Evolutionary conservation across 2,113 vertebrate species (phyloP).

Genomic region (Malurus melanocephalus): DNA sequence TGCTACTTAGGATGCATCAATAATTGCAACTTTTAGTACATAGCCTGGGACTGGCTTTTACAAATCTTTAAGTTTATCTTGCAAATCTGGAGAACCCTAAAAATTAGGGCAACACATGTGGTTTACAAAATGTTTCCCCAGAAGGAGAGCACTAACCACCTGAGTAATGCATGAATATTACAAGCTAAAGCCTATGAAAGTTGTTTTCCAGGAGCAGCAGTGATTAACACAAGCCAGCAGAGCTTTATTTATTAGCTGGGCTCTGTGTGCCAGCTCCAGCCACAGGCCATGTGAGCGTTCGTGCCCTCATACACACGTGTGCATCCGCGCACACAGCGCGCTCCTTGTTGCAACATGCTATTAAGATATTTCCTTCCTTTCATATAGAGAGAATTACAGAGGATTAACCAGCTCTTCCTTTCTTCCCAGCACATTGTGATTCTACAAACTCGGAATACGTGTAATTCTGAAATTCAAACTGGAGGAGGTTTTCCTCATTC

Average conservation of each 20-base stretch:
- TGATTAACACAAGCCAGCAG: constrained; percentile 46
- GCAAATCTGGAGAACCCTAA: neutral
- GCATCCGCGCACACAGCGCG: neutral
- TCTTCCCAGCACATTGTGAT: neutral
- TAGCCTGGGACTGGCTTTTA: neutral
- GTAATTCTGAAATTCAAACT: constrained; percentile 16
- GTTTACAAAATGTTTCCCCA: constrained; percentile 16
- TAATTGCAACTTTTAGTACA: neutral
- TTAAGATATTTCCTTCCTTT: neutral
- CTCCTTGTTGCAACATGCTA: neutral
- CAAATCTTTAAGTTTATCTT: neutral
- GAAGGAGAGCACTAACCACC: neutral
- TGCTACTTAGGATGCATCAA: neutral
- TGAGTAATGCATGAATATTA: constrained; percentile 22
- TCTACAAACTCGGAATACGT: neutral
- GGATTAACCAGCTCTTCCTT: neutral
- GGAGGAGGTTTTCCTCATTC: neutral
- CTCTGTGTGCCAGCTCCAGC: constrained; percentile 35
- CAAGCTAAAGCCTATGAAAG: constrained; percentile 8
- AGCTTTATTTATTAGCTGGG: neutral
- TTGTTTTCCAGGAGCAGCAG: constrained; percentile 31
- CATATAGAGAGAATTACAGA: neutral
- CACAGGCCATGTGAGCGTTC: neutral
- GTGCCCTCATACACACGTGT: neutral
- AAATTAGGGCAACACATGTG: neutral